Conservation (phyloP, 64 coral and sea anemone species). For the Montipora efflorescens region DNA sequence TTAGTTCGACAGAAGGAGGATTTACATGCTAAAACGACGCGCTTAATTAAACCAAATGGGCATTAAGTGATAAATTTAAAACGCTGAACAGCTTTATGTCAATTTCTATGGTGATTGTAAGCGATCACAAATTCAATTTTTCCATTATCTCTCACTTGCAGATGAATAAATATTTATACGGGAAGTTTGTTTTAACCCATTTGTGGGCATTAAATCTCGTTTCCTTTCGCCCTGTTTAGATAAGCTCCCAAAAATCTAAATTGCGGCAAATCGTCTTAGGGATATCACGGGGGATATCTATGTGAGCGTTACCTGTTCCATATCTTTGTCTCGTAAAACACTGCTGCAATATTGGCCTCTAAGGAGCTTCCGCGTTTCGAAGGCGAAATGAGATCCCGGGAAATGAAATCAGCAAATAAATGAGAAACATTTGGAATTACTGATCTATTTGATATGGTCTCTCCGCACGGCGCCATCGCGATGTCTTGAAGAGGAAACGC, state of each 20-base stretch:
- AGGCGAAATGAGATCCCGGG: slow-evolving; percentile 13
- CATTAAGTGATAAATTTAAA: not conserved
- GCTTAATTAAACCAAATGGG: slow-evolving; percentile 12
- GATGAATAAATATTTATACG: slow-evolving; percentile 86
- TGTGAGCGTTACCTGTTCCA: not conserved
- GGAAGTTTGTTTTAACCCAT: slow-evolving; percentile 81
- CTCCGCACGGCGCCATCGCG: not conserved
- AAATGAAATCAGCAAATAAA: slow-evolving; percentile 41
- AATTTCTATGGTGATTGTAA: slow-evolving; percentile 34
- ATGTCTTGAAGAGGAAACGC: not conserved
- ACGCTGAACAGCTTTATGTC: not conserved
- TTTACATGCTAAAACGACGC: not conserved
- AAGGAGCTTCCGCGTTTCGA: not conserved
- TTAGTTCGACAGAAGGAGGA: not conserved
- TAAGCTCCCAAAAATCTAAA: slow-evolving; percentile 67
- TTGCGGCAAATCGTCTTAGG: slow-evolving; percentile 32
- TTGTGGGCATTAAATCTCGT: slow-evolving; percentile 55
- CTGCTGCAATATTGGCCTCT: not conserved
- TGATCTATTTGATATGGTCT: not conserved
- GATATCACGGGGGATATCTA: not conserved
- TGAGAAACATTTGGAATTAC: not conserved
- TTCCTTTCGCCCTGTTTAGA: slow-evolving; percentile 52
- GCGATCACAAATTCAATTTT: slow-evolving; percentile 68
- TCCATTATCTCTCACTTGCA: slow-evolving; percentile 79
- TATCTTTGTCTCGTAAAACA: not conserved